A percentile compares a stretch with the other conserved stretches of the same genome.
These are phyloP conservation scores for Eriosoma lanigerum DNA, from an alignment of 1,140 invertebrate genomes.

Conservation along the genomic window DNA sequence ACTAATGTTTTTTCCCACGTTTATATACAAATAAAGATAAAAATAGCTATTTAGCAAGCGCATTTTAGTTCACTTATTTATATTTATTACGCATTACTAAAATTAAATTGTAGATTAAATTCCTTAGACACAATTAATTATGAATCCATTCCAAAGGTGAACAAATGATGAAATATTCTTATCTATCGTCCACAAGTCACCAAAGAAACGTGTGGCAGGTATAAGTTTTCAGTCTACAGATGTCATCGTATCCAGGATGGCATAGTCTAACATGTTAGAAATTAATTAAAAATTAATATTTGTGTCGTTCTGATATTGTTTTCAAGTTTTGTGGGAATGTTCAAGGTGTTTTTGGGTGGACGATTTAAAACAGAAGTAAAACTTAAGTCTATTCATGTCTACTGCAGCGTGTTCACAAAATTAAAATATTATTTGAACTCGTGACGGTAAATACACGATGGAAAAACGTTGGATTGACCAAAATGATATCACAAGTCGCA, in stretches of 20 bases:
- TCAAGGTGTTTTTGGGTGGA: constrained; percentile 34
- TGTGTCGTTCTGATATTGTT: too few relatives aligned
- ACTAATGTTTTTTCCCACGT: not conserved
- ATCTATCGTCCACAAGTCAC: not conserved
- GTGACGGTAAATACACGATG: not conserved
- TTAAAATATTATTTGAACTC: too few relatives aligned
- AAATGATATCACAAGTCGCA: not conserved
- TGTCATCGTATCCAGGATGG: not conserved
- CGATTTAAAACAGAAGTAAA: constrained; percentile 34
- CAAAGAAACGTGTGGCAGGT: not conserved
- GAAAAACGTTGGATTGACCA: not conserved
- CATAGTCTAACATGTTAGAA: not conserved
- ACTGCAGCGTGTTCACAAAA: too few relatives aligned
- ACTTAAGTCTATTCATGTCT: not conserved
- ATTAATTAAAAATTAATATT: not conserved
- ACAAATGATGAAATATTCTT: not conserved
- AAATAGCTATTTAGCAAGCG: not conserved
- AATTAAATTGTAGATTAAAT: not conserved
- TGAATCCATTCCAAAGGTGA: not conserved
- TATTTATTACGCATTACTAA: not conserved
- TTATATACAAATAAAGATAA: not conserved
- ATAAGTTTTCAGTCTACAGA: not conserved
- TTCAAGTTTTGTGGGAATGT: constrained; percentile 16
- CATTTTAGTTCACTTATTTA: not conserved
- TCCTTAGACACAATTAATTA: not conserved